phyloP scores from a whole-genome alignment of 2,113 vertebrate species.

The Junco hyemalis region DNA sequence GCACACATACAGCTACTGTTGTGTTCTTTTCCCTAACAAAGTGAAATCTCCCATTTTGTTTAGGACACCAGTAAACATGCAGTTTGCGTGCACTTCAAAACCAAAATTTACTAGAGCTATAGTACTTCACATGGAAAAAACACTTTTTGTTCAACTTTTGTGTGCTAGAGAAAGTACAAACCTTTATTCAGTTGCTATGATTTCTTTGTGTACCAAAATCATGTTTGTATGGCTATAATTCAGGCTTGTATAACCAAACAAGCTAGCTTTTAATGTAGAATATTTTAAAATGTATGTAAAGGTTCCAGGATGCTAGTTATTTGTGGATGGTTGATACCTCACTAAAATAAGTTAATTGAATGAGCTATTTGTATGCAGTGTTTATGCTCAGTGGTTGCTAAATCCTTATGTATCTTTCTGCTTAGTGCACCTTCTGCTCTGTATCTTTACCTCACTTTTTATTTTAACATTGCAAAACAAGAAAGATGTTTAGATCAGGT shows the following conservation, averaged over 20 bases:
- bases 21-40: neutral
- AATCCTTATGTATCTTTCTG: neutral
- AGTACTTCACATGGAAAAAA: neutral
- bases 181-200: neutral
- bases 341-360: neutral
- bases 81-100: neutral
- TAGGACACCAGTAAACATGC: neutral
- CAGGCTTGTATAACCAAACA: neutral
- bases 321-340: neutral
- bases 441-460: neutral
- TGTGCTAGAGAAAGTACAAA: neutral
- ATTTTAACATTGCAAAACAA: neutral
- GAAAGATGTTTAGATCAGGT: neutral
- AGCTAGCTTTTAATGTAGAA: neutral
- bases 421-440: neutral
- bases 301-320: neutral
- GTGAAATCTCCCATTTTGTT: neutral
- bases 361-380: neutral
- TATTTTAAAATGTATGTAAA: neutral
- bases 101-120: neutral
- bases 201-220: neutral
- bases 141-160: neutral
- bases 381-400: neutral
- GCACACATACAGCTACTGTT: neutral
- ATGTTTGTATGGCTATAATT: neutral